Evolutionary conservation across 2,113 vertebrate genomes (phyloP).

Genomic region (Ancistrus triradiatus): DNA sequence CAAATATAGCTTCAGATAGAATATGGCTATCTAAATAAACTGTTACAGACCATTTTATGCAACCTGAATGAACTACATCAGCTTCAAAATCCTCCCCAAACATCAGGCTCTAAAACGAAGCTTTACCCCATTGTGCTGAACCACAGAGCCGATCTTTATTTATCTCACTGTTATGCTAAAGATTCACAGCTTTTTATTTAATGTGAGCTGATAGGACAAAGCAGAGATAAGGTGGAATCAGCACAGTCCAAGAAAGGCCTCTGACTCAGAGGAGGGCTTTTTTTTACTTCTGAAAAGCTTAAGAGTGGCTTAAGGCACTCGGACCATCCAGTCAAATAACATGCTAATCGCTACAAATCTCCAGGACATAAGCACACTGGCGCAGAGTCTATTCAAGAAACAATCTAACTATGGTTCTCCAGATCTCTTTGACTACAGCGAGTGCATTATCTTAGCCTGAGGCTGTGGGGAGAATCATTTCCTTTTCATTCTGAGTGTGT

Average conservation of each 20-base stretch:
- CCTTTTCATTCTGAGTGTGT: not conserved
- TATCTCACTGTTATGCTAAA: not conserved
- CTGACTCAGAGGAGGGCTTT: slow-evolving; percentile 45
- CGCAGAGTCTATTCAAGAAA: slow-evolving; percentile 22
- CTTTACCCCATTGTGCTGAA: slow-evolving; percentile 4
- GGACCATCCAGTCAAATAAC: slow-evolving; percentile 64
- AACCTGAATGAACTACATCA: not conserved
- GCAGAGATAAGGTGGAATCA: slow-evolving; percentile 47
- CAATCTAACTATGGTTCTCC: not conserved
- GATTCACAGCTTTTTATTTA: no score
- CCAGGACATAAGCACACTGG: slow-evolving; percentile 15
- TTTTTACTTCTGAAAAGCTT: slow-evolving; percentile 50
- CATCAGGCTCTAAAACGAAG: not conserved
- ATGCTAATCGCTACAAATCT: slow-evolving; percentile 67
- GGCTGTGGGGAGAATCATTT: not conserved
- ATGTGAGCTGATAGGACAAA: not conserved
- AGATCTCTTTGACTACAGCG: not conserved
- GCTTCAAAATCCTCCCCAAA: not conserved
- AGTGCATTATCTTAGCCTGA: not conserved
- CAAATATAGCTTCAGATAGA: not conserved
- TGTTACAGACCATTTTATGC: not conserved
- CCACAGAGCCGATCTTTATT: not conserved
- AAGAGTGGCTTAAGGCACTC: slow-evolving; percentile 54
- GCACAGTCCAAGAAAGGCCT: slow-evolving; percentile 22
- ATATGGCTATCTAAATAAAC: not conserved